Evolutionary conservation across 2,888 invertebrate genomes (phyloP), one percentile per base, ranked within the genome.

Genomic region (Tenthredo mesomela): DNA sequence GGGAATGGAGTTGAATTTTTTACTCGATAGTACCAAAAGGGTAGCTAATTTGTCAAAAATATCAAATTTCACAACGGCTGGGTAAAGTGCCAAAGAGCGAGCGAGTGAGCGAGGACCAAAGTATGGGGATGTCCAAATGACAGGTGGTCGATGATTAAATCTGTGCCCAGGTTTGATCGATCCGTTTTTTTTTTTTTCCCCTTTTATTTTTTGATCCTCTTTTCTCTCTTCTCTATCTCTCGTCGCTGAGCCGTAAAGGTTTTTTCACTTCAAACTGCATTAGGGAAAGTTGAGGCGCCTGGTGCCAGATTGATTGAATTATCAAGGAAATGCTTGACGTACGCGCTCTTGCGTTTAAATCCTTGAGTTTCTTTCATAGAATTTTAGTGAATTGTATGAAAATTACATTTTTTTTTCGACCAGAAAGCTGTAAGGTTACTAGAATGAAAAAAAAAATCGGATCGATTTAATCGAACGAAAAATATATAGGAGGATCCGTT

Each of bases 11-110:
- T 73, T 73, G 43, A 73, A 77, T 54, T 77, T 77, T 77, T 77
- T 18, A 77, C 54, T 29, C 54, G 77, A 12, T 15, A 25, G 21
- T 47, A 33, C 77, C 47, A 25, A 77, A 54, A 50, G 77, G 77
- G 77, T 33, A 33, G 77, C 77, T 77, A 77, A 77, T 77, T 54
- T 77, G 54, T 77, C 77, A 54, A 29, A 54, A 77, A 33, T 37
- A 54, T 77, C 54, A 54, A 54, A 18, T 77, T 77, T 33, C 54
- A 77, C 50, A 40, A 43, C 33, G 21, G 29, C 9, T 54, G n/a
- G 43, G 21, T 21, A 77, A 77, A 77, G 25, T 29, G 54, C 33
- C 29, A 77, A 54, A 77, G 50, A 77, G 54, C 29, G 25, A 18
- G 50, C 6, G 75, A 75, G 43, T 21, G 15, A 33, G 33, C 18